Conservation (phyloP, 2,888 invertebrate species). For the Horisme vitalbata region DNA sequence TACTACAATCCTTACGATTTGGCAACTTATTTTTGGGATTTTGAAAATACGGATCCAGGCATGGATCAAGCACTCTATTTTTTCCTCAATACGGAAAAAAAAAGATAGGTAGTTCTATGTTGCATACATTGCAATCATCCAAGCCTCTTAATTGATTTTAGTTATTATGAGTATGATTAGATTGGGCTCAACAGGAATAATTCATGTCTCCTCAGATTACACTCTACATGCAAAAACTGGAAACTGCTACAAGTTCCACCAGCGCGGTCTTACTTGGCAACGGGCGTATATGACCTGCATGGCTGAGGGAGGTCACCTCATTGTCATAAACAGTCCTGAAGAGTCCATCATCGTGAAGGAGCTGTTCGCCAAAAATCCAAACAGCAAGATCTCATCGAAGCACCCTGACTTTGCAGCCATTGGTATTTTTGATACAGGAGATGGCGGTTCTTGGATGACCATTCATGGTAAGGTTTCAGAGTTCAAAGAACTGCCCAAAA, state of each 20-base stretch:
- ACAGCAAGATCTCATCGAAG: constrained; percentile 24
- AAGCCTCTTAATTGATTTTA: no score
- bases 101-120: no score
- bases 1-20: no score
- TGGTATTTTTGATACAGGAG: constrained; percentile 46
- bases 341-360: constrained; percentile 43
- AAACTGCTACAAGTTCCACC: constrained; percentile 59
- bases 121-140: no score
- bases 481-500: no score
- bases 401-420: constrained; percentile 35
- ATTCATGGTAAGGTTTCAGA: constrained; percentile 42
- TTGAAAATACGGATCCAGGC: no score
- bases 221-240: constrained; percentile 40
- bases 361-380: constrained; percentile 39
- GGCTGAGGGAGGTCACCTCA: constrained; percentile 53
- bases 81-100: no score
- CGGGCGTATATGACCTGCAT: constrained; percentile 52
- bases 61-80: no score
- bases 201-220: constrained; percentile 36
- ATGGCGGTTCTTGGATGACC: constrained; percentile 45
- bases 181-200: no score
- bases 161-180: no score
- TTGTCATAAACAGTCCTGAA: constrained; percentile 50
- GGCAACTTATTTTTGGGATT: no score
- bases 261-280: constrained; percentile 43